Evolutionary conservation across 2,113 vertebrate species (phyloP).

Genomic region (Ploceus nigricollis): DNA sequence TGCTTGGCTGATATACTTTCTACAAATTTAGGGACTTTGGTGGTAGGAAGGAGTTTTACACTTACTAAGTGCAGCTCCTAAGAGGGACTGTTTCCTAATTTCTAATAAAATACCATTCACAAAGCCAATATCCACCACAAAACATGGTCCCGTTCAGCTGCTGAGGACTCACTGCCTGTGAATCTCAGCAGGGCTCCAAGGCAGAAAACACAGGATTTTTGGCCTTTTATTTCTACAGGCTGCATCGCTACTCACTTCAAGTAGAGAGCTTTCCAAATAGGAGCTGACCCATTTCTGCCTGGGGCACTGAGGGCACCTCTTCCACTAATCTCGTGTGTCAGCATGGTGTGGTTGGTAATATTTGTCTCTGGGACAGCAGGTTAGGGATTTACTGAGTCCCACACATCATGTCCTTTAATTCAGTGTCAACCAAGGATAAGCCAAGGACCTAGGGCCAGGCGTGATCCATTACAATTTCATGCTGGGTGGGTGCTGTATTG

Average conservation of each 20-base stretch:
- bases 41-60: neutral
- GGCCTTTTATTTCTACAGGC: neutral
- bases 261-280: constrained; percentile 9
- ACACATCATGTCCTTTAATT: constrained; percentile 7
- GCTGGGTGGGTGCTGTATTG: constrained; percentile 41
- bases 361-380: constrained; percentile 42
- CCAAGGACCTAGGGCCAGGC: constrained; percentile 30
- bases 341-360: neutral
- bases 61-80: neutral
- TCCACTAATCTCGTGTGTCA: constrained; percentile 21
- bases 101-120: neutral
- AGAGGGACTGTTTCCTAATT: neutral
- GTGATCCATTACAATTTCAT: constrained; percentile 27
- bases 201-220: neutral
- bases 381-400: constrained; percentile 11
- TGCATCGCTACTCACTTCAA: neutral
- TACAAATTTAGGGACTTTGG: neutral
- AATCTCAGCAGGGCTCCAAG: neutral
- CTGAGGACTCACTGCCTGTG: neutral
- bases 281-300: constrained; percentile 42
- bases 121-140: neutral
- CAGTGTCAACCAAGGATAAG: constrained; percentile 50
- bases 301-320: neutral
- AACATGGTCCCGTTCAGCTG: neutral
- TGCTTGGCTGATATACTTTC: neutral